Evolutionary conservation across 2,113 vertebrate species (phyloP).

Genomic region (Podiceps cristatus): DNA sequence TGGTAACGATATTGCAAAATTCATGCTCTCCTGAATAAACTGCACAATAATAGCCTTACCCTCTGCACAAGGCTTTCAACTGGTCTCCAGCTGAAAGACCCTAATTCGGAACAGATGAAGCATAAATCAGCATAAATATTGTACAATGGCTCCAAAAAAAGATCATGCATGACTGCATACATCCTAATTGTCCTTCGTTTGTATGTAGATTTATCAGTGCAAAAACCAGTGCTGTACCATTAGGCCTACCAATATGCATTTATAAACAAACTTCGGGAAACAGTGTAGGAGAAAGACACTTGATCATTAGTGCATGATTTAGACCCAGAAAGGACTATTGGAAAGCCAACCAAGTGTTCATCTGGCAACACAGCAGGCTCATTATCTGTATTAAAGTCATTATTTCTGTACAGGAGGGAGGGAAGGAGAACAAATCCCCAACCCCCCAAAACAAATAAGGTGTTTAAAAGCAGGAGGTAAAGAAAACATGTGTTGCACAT

Average conservation of each 20-base stretch:
- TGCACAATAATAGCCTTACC: not conserved
- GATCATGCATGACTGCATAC: not conserved
- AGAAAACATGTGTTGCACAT: not conserved
- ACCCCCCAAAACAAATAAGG: too few relatives aligned
- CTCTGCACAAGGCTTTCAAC: not conserved
- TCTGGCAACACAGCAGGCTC: not conserved
- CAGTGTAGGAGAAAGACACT: not conserved
- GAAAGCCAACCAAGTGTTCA: not conserved
- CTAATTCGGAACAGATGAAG: slow-evolving; percentile 37
- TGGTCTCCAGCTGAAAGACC: not conserved
- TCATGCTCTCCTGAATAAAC: not conserved
- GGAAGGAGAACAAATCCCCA: not conserved
- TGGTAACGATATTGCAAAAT: not conserved
- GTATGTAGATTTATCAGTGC: not conserved
- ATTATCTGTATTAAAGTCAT: not conserved
- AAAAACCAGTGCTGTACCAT: not conserved
- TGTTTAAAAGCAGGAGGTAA: not conserved
- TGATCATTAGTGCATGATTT: not conserved
- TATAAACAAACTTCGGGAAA: not conserved
- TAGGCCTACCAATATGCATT: not conserved
- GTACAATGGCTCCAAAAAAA: not conserved
- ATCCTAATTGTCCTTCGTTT: slow-evolving; percentile 5
- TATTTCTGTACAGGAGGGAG: not conserved
- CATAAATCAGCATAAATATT: slow-evolving; percentile 39
- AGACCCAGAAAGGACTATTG: not conserved